Evolutionary conservation across 53 echinoderm and acorn worm genomes (phyloP), one percentile per base, ranked within the genome.

Genomic region (Apostichopus leukothele): DNA sequence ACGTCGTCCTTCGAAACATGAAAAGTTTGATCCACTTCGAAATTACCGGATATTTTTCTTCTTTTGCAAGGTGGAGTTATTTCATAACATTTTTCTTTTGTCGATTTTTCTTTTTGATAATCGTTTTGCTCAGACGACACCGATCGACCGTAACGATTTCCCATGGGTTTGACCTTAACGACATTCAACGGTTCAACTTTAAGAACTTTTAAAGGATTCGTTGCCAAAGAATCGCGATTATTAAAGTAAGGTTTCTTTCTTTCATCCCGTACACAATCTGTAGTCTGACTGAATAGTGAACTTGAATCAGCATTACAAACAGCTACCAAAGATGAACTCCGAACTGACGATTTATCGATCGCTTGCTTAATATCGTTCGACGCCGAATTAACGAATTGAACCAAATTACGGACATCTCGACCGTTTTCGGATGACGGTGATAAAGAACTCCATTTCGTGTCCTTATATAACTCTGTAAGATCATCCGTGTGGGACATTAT

Each of bases 331-430:
- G 71, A 19, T 6, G 71, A 71, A 18, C 71, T 19, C 18, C 71
- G 14, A n/a, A 71, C 27, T 5, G 95, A 86, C 4, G 95, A 95
- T 67, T 94, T 91, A 76, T 98, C 98, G 76, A 98, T 90, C 1
- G 94, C 98, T 50, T 95, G 95, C 89, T 96, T 98, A 57, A 98
- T 98, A 83, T 98, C 98, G 27, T 93, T 94, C 11, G 98, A 98
- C 67, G 95, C 98, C 51, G 93, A 91, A 79, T 96, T 94, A 21
- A 98, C 95, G 86, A 98, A 98, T 23, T 93, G 96, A 23, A 98
- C 90, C 13, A 98, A 93, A 16, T 94, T 98, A 73, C 84, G 94
- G 9, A 95, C 95, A 68, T 97, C 97, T 60, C 88, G 89, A 21
- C 89, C 89, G 51, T 87, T 87, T 75, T 74, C 88, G 5, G 52